Evolutionary conservation across 1,140 invertebrate genomes (phyloP), one percentile per base, ranked within the genome.

Genomic region (Drosophila parvula): DNA sequence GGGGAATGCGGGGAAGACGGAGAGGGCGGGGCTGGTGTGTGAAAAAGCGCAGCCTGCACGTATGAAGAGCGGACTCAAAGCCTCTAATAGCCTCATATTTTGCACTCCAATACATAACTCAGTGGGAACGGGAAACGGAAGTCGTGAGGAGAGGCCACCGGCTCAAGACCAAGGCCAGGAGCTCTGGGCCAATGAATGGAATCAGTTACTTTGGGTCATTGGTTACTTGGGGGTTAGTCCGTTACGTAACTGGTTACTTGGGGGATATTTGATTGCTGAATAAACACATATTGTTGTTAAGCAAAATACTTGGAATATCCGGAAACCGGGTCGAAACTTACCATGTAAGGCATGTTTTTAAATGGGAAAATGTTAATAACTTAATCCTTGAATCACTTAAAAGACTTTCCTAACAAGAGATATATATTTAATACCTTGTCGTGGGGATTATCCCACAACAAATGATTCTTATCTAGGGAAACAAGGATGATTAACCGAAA

Each of bases 11-110:
- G 27, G 27, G 14, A 5, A 5, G 45, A 12, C 8, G 38, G 27
- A 16, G 14, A 9, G 2, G 45, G 12, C 8, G 38, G 56, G 44
- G 27, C 28, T 44, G 59, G 63, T 86, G 82, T 85, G 82, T 79
- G 82, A 88, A 88, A 86, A 86, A 88, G 82, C 83, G 83, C 83
- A 86, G 84, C 83, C 50, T 86, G 83, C 79, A 88, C 70, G 82
- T 85, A 76, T 63, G 62, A 65, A 61, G 61, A 32, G 45, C 38
- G 50, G 43, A 63, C 57, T 56, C 59, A 70, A 67, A 70, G 75
- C 83, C 83, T 76, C 76, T 88, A 88, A 86, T 79, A 86, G 83
- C 67, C 79, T 76, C 78, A 81, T 78, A 80, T 69, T 75, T 81
- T 62, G 77, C 77, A 77, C 65, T 65, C 74, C 63, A 67, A 65